Percentiles rank a stretch among this genome's conserved stretches.
phyloP scores from a whole-genome alignment of 2,888 invertebrate genomes.

The Eupithecia pulchellata region DNA sequence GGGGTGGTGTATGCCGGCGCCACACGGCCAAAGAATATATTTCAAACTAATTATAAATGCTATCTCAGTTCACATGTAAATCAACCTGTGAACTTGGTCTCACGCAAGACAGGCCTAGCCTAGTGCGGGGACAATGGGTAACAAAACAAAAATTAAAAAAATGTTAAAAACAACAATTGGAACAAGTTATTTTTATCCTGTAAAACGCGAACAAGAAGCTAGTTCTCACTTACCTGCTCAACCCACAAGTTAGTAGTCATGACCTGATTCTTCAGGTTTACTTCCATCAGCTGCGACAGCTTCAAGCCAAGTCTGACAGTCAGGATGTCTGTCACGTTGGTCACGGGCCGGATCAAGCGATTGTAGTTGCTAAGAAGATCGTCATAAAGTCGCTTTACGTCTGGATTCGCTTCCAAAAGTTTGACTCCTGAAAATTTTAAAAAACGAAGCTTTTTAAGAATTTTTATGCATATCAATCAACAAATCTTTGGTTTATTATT shows the following conservation, averaged over 20 bases:
- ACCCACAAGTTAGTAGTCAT: constrained; percentile 98
- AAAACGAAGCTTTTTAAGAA: background rate
- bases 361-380: constrained; percentile 98
- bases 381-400: constrained; percentile 97
- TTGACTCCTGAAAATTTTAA: constrained; percentile 69
- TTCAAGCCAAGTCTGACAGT: constrained; percentile 96
- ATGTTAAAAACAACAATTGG: too few species aligned
- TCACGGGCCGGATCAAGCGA: constrained; percentile 96
- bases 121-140: too few species aligned
- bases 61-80: too few species aligned
- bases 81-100: too few species aligned
- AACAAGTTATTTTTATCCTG: too few species aligned
- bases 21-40: too few species aligned
- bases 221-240: constrained; percentile 89
- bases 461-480: background rate
- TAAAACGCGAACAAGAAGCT: too few species aligned
- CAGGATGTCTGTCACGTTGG: constrained; percentile 95
- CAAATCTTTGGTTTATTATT: background rate
- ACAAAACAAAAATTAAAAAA: too few species aligned
- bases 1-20: too few species aligned
- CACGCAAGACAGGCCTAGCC: too few species aligned
- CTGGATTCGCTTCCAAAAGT: constrained; percentile 92
- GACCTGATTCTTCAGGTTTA: constrained; percentile 96
- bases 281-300: constrained; percentile 95
- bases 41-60: too few species aligned